phyloP scores from a whole-genome alignment of 2,797 vertebrate species.

The Periparus ater region DNA sequence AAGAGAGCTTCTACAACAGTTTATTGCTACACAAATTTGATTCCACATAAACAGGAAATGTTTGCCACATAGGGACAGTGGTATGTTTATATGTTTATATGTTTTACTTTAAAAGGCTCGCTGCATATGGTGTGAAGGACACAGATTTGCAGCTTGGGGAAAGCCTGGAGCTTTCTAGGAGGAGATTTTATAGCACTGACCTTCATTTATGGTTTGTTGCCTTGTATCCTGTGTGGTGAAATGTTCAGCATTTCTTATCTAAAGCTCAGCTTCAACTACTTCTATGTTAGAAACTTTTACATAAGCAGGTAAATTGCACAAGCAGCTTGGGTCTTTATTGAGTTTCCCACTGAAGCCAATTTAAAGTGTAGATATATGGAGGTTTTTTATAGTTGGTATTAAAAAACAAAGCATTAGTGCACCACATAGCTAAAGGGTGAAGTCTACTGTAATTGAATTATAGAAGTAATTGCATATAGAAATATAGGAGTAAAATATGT shows the following conservation, averaged over 20 bases:
- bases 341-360: neutral
- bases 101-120: neutral
- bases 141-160: neutral
- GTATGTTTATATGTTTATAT: neutral
- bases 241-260: neutral
- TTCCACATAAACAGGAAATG: neutral
- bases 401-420: neutral
- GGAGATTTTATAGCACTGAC: neutral
- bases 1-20: neutral
- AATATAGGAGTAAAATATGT: neutral
- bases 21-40: neutral
- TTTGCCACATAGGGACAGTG: neutral
- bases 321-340: neutral
- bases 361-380: neutral
- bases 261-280: neutral
- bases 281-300: neutral
- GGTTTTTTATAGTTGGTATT: neutral
- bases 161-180: neutral
- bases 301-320: neutral
- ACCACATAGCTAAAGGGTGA: neutral
- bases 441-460: neutral
- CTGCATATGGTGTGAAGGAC: neutral
- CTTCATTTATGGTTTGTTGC: neutral
- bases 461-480: neutral
- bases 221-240: neutral